Evolutionary conservation across 2,797 vertebrate species (phyloP).

Genomic region (Xenops minutus): DNA sequence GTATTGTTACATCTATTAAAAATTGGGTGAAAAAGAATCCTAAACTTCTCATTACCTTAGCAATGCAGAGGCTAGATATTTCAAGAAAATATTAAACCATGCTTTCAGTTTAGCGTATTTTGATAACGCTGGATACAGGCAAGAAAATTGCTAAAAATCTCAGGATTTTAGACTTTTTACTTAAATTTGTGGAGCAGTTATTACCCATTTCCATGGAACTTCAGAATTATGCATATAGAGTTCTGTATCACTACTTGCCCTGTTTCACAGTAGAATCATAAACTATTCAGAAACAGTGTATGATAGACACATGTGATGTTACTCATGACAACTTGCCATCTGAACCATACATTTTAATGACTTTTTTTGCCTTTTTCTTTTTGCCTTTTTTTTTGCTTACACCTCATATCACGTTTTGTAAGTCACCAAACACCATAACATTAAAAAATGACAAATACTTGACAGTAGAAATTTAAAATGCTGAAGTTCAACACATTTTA

Average conservation of each 20-base stretch:
- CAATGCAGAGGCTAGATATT: neutral
- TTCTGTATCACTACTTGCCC: neutral
- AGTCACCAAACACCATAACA: neutral
- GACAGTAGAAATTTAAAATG: neutral
- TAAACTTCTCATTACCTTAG: neutral
- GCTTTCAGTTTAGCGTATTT: neutral
- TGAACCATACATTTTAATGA: neutral
- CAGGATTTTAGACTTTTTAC: neutral
- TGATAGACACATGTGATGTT: neutral
- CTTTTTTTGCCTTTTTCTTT: neutral
- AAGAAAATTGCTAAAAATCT: neutral
- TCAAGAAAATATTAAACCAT: neutral
- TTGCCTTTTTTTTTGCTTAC: neutral
- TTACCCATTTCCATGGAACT: neutral
- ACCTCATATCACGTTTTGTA: neutral
- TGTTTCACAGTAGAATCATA: neutral
- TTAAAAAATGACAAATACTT: neutral
- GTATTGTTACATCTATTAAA: neutral
- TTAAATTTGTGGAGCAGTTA: neutral
- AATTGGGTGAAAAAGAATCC: neutral
- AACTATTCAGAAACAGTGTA: neutral
- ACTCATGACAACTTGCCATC: neutral
- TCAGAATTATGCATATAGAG: neutral
- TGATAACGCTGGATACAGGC: neutral
- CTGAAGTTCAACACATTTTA: neutral